phyloP scores from a whole-genome alignment of 2,113 vertebrate genomes.

The Chloebia gouldiae region DNA sequence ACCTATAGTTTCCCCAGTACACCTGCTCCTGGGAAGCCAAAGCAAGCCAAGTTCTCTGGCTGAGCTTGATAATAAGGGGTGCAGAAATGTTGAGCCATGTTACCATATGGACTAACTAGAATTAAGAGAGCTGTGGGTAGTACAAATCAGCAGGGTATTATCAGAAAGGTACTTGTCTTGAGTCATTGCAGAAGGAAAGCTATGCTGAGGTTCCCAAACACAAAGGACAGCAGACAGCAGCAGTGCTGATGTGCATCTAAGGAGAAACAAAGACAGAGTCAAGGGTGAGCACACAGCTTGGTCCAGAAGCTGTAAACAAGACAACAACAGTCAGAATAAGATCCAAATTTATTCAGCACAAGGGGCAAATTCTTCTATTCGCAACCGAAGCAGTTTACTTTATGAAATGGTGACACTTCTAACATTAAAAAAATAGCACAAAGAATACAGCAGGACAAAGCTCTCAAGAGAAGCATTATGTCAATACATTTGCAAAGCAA shows the following conservation, averaged over 20 bases:
- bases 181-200: neutral
- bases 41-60: neutral
- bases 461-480: constrained; percentile 6
- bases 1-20: neutral
- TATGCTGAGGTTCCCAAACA: neutral
- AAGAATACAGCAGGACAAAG: neutral
- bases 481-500: constrained; percentile 1
- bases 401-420: neutral
- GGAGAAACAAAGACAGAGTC: neutral
- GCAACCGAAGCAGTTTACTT: neutral
- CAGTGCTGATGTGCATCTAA: neutral
- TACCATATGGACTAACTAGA: neutral
- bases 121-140: neutral
- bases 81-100: neutral
- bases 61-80: neutral
- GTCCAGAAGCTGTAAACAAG: neutral
- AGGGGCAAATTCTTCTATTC: neutral
- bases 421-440: neutral
- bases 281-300: neutral
- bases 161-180: neutral
- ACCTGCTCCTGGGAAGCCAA: neutral
- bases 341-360: neutral
- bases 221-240: neutral
- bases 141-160: neutral
- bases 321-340: neutral